Percentiles rank a stretch among this genome's conserved stretches.
phyloP scores from a whole-genome alignment of 2,888 invertebrate species.

The Melieria picta region DNA sequence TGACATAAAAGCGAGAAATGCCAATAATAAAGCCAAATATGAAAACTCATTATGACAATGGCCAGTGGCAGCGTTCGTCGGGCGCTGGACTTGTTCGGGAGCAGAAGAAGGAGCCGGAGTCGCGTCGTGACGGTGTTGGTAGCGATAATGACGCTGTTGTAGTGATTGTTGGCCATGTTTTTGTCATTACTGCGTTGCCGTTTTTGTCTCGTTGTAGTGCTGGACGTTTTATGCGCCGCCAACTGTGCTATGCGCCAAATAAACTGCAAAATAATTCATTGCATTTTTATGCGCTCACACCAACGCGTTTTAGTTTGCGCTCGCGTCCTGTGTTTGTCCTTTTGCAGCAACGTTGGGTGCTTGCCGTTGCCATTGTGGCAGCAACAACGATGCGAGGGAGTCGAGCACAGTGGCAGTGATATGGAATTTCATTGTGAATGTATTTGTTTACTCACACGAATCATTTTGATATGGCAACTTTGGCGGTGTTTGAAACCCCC shows the following conservation, averaged over 20 bases:
- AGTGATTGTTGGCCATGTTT: not conserved
- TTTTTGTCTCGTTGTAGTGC: not conserved
- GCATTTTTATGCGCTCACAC: slow-evolving; percentile 5
- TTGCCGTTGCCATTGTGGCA: not conserved
- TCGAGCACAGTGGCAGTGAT: no score
- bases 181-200: not conserved
- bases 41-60: not conserved
- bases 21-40: slow-evolving; percentile 4
- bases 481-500: no score
- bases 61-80: no score
- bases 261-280: slow-evolving; percentile 20
- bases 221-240: not conserved
- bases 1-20: not conserved
- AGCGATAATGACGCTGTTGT: not conserved
- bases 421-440: no score
- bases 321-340: not conserved
- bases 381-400: no score
- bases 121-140: not conserved
- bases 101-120: not conserved
- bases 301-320: not conserved
- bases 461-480: no score
- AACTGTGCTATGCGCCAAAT: not conserved
- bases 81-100: no score
- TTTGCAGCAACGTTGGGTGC: slow-evolving; percentile 2
- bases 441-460: no score